These are phyloP conservation scores for Cecidostiba fungosa DNA, from an alignment of 2,888 invertebrate species.

Conservation along the genomic window DNA sequence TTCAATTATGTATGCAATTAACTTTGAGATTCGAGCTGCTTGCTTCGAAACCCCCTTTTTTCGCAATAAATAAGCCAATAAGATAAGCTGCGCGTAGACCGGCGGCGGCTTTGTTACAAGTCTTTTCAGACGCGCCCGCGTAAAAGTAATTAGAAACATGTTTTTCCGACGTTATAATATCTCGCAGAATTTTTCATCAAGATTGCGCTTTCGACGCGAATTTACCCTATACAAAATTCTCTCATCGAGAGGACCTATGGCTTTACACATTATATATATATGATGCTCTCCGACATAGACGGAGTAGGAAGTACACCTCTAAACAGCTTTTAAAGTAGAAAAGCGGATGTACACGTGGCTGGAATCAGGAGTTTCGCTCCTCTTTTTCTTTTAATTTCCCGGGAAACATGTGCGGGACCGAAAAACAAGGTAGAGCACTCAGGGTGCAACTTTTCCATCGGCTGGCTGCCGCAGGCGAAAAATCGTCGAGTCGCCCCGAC, in stretches of 20 bases:
- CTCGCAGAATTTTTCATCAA: neutral
- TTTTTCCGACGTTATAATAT: neutral
- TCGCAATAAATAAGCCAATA: conserved; percentile 53
- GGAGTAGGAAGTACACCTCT: neutral
- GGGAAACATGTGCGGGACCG: conserved; percentile 68
- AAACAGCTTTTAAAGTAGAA: conserved; percentile 56
- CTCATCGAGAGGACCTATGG: neutral
- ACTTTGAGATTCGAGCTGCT: conserved; percentile 60
- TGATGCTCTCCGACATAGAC: neutral
- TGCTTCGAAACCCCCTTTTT: conserved; percentile 45
- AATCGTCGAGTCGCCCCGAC: conserved; percentile 75
- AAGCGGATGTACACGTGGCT: conserved; percentile 23
- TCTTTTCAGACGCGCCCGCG: neutral
- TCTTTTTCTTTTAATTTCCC: conserved; percentile 66
- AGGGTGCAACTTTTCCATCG: conserved; percentile 79
- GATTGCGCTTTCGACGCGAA: neutral
- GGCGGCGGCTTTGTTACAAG: neutral
- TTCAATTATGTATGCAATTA: conserved; percentile 64
- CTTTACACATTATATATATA: neutral
- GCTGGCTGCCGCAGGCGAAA: conserved; percentile 77
- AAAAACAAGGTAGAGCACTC: conserved; percentile 78
- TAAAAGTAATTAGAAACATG: conserved; percentile 15
- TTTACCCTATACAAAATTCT: neutral
- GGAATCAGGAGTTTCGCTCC: conserved; percentile 26
- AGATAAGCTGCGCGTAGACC: no score